phyloP scores from a whole-genome alignment of 1,140 invertebrate genomes.

The Leptestheria dahalacensis region DNA sequence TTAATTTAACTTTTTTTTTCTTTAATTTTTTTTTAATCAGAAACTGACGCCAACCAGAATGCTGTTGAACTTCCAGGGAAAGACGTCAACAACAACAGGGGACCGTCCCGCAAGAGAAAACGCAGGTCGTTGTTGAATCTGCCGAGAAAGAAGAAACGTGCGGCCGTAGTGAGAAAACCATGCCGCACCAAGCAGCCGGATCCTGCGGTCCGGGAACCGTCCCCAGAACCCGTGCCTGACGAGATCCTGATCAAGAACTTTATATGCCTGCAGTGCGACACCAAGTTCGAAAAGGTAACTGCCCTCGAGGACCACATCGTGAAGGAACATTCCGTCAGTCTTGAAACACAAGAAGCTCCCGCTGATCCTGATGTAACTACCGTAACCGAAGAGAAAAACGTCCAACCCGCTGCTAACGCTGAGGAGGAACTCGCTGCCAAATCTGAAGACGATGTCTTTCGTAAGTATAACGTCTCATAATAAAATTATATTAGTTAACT shows the following conservation, averaged over 20 bases:
- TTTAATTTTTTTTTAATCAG: too few species aligned
- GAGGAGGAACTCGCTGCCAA: too few species aligned
- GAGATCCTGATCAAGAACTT: background rate
- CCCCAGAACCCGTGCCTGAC: background rate
- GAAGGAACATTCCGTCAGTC: background rate
- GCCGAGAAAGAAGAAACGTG: background rate
- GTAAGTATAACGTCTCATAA: too few species aligned
- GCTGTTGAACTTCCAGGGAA: too few species aligned
- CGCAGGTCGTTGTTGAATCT: background rate
- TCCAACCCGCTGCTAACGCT: too few species aligned
- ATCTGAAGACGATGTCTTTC: too few species aligned
- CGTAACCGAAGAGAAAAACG: background rate
- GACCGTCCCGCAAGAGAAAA: background rate
- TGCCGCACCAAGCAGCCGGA: too few species aligned
- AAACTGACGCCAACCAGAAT: too few species aligned
- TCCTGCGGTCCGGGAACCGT: background rate
- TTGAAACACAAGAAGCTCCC: background rate
- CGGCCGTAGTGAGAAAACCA: background rate
- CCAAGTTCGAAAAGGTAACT: background rate
- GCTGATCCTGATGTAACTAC: background rate
- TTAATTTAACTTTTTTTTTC: too few species aligned
- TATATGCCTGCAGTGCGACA: background rate
- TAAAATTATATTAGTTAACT: too few species aligned
- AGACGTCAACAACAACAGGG: background rate
- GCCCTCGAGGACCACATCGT: background rate